A percentile compares a stretch with the other conserved stretches of the same genome.
phyloP scores from a whole-genome alignment of 2,113 vertebrate species.

The Nibea albiflora region DNA sequence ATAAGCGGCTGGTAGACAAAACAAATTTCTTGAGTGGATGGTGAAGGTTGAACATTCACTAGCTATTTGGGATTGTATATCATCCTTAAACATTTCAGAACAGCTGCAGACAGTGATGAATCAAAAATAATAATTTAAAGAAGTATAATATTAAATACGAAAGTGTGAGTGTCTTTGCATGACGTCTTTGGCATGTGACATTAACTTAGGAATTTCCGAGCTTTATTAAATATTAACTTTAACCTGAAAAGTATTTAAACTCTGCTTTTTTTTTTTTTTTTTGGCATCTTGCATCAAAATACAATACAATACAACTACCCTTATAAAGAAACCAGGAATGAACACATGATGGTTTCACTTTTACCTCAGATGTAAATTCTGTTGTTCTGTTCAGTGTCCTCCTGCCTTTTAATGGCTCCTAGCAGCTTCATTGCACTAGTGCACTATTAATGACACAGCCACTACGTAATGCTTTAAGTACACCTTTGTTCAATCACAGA shows the following conservation, averaged over 20 bases:
- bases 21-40: too few species aligned
- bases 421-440: too few species aligned
- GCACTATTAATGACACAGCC: too few species aligned
- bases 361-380: too few species aligned
- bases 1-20: too few species aligned
- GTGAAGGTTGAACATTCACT: background rate
- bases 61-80: background rate
- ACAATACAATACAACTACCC: too few species aligned
- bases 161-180: slow-evolving; percentile 37
- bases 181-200: background rate
- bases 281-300: background rate
- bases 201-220: background rate
- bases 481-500: too few species aligned
- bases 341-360: too few species aligned
- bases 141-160: background rate
- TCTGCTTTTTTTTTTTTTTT: background rate
- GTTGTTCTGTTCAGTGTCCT: too few species aligned
- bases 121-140: background rate
- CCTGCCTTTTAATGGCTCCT: too few species aligned
- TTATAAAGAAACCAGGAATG: too few species aligned
- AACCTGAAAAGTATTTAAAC: background rate
- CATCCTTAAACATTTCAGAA: background rate
- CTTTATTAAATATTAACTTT: background rate
- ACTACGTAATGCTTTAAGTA: too few species aligned
- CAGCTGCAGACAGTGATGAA: background rate